Base-by-base conservation (phyloP, 2,113 vertebrate genomes). In the Phasianus colchicus region DNA sequence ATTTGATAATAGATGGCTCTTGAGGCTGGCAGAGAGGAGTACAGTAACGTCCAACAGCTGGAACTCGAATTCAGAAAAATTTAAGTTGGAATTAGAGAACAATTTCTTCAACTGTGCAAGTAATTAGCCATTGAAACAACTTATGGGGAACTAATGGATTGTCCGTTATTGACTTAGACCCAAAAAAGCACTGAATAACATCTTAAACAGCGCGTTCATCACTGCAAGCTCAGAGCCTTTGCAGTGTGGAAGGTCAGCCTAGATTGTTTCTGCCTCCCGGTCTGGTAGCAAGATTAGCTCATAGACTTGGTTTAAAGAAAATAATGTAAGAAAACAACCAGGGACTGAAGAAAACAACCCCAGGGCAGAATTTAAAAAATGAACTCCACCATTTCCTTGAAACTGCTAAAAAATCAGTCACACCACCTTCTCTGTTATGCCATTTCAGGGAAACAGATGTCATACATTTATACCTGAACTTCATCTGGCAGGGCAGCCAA, bases 81-180 rank as follows among this genome's bases (percentile, higher is more conserved):
- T 21, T 64, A 88, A 87, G n/a, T 76, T 43, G 73, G 58, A 95
- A 92, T 92, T 92, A 91, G 76, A 86, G 61, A 91, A 80, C 75
- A 75, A 77, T 91, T 91, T 91, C 95, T 93, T 88, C 72, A 93
- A 95, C 89, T 88, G 75, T 80, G 78, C 69, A 83, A 87, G 67
- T 92, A 94, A 93, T 91, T 89, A 95, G 61, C 78, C 87, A 92
- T 55, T 88, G 79, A 92, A 92, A 93, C 20, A 0, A 89, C 47
- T 95, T 92, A 87, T 1, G 21, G 89, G 52, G 72, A 92, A 89
- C 72, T 81, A 92, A 91, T 61, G 52, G 79, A 92, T 89, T 91
- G 85, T 78, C 82, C 40, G 32, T 80, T 90, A 86, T 54, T 65
- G 82, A 93, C 50, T 78, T 67, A 52, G 70, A 64, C 61, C 21